These are phyloP conservation scores for Tinea trinotella DNA, from an alignment of 2,888 invertebrate genomes.

Conservation along the genomic window DNA sequence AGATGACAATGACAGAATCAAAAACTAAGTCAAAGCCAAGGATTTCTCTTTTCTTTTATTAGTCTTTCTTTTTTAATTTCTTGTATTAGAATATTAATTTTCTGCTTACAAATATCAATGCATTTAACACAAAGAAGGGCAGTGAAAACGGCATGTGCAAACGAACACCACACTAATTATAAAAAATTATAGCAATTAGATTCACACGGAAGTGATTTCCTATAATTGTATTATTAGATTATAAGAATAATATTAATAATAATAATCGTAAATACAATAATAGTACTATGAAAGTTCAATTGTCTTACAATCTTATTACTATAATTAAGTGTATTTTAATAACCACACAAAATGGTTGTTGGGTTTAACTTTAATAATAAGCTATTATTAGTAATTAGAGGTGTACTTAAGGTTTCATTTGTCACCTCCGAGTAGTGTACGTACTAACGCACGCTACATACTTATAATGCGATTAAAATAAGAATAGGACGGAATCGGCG, in stretches of 20 bases:
- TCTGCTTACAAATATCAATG: constrained; percentile 24
- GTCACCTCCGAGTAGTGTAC: constrained; percentile 3
- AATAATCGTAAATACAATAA: constrained; percentile 48
- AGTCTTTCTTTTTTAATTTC: neutral
- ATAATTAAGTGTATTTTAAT: neutral
- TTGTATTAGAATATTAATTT: constrained; percentile 23
- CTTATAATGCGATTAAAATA: too few relatives aligned
- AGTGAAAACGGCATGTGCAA: constrained; percentile 61
- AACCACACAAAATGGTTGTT: constrained; percentile 11
- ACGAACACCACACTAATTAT: constrained; percentile 66
- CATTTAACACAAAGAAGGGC: constrained; percentile 28
- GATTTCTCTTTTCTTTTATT: too few relatives aligned
- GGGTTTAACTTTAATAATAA: neutral
- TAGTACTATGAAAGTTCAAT: constrained; percentile 46
- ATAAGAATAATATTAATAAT: constrained; percentile 40
- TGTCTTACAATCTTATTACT: neutral
- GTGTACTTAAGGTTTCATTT: neutral
- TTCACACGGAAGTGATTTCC: constrained; percentile 48
- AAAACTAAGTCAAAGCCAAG: too few relatives aligned
- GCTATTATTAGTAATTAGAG: neutral
- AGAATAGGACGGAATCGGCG: too few relatives aligned
- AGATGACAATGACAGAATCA: too few relatives aligned
- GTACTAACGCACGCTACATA: constrained; percentile 5
- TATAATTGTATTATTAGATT: constrained; percentile 51
- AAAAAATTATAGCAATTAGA: constrained; percentile 53